Base-by-base conservation (phyloP, 2,113 vertebrate species). In the Scolopax mira region DNA sequence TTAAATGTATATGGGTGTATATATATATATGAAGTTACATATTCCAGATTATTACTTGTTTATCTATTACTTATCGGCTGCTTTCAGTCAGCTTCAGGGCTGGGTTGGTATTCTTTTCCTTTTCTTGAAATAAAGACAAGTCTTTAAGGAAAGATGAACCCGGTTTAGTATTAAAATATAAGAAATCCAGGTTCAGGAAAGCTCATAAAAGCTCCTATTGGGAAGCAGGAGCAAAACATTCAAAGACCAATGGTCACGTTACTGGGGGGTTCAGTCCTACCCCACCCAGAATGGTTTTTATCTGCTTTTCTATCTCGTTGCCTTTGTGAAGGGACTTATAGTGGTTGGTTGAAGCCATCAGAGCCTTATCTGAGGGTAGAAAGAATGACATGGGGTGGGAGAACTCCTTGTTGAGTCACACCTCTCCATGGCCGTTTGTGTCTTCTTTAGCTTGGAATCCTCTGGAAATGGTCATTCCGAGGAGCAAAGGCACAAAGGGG, bases 71-170 rank as follows among this genome's bases (percentile, higher is more conserved):
- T 88, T 79, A n/a, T 4, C 18, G 19, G 28, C 8, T 72, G n/a
- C 17, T 85, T 71, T 48, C 33, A 33, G 44, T 16, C 48, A 52
- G 8, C 30, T 67, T 71, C 7, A 2, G 7, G 15, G 18, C 25
- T 2, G 3, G 2, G 2, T 0, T 3, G 16, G 18, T 18, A 54
- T 39, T 21, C 33, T 21, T 5, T 27, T 21, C 30, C 10, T 46
- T 66, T 46, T 18, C 46, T 84, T 28, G 13, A 71, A 84, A 51
- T 4, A 48, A 75, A 55, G 19, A 21, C 6, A 49, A 35, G 1
- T 31, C 19, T 67, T 64, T 51, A 69, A 66, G 39, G 25, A 74
- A 62, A 77, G 30, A 6, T 22, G 31, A 80, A 4, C 14, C 9
- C 4, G 0, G 54, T 81, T 37, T 7, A 49, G 10, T 16, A 48